Evolutionary conservation across 2,888 invertebrate genomes (phyloP).

Genomic region (Timema cristinae): DNA sequence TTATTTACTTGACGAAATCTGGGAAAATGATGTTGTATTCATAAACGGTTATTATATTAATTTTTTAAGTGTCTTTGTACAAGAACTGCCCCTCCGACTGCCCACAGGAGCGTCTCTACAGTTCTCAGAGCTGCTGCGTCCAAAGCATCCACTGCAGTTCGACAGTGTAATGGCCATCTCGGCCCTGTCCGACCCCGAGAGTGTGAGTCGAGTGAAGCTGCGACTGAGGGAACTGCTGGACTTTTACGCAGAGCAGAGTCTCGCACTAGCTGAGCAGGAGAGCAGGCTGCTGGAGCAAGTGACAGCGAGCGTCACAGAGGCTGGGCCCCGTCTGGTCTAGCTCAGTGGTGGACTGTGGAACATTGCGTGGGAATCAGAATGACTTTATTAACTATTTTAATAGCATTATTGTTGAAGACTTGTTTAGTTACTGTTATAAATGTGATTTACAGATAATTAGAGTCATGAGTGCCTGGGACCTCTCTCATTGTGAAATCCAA

Average conservation of each 20-base stretch:
- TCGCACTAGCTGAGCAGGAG: not conserved
- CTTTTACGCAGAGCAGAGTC: slow-evolving; percentile 14
- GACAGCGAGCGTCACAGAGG: not conserved
- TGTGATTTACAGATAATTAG: too few species aligned
- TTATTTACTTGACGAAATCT: too few species aligned
- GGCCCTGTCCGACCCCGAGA: slow-evolving; percentile 53
- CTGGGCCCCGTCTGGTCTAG: not conserved
- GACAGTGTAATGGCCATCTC: slow-evolving; percentile 74
- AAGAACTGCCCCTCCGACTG: too few species aligned
- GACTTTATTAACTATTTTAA: too few species aligned
- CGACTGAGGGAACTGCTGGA: slow-evolving; percentile 63
- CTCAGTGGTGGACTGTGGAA: not conserved
- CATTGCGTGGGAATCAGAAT: too few species aligned
- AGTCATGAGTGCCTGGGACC: too few species aligned
- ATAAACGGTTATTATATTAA: too few species aligned
- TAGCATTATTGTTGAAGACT: too few species aligned
- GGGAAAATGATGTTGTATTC: too few species aligned
- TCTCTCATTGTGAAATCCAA: too few species aligned
- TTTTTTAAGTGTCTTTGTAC: too few species aligned
- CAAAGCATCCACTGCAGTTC: slow-evolving; percentile 65
- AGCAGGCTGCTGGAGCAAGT: not conserved
- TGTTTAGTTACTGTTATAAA: too few species aligned
- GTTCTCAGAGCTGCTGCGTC: slow-evolving; percentile 63
- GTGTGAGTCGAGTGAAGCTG: slow-evolving; percentile 58
- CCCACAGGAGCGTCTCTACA: slow-evolving; percentile 44